phyloP scores from a whole-genome alignment of 2,888 invertebrate genomes.

The Xestobium rufovillosum region DNA sequence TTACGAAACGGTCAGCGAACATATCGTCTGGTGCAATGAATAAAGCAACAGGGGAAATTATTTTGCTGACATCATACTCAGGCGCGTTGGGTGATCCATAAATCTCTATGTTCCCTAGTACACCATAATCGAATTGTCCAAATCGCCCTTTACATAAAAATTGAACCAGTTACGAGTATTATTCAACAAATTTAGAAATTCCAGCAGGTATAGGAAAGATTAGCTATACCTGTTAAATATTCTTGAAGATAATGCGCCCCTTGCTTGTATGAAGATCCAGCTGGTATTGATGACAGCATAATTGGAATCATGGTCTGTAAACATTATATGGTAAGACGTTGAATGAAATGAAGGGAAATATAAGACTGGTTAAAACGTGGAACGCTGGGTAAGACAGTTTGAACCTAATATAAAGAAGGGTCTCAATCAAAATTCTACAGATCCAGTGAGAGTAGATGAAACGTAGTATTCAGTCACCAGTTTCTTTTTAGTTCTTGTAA shows the following conservation, averaged over 20 bases:
- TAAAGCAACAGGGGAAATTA: background rate
- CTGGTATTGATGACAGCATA: constrained; percentile 32
- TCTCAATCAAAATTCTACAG: too few relatives aligned
- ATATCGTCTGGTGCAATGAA: background rate
- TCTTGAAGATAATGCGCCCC: constrained; percentile 66
- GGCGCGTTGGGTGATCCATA: constrained; percentile 1
- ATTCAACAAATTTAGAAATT: constrained; percentile 1
- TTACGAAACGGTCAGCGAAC: background rate
- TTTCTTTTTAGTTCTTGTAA: too few relatives aligned
- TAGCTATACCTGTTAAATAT: constrained; percentile 40
- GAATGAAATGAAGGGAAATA: too few relatives aligned
- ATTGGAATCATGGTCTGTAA: constrained; percentile 28
- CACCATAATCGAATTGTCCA: background rate
- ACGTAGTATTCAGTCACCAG: too few relatives aligned
- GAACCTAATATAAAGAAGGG: too few relatives aligned
- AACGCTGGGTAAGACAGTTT: too few relatives aligned
- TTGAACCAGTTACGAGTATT: background rate
- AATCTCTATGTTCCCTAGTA: background rate
- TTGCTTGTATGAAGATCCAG: constrained; percentile 53
- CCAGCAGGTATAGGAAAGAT: background rate
- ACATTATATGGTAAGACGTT: too few relatives aligned
- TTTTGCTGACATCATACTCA: background rate
- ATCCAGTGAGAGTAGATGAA: too few relatives aligned
- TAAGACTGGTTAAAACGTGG: too few relatives aligned
- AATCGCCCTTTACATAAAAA: background rate